Percentiles rank a stretch among this genome's conserved stretches.
Evolutionary conservation across 2,113 vertebrate genomes (phyloP).

Genomic region (Turnix velox): DNA sequence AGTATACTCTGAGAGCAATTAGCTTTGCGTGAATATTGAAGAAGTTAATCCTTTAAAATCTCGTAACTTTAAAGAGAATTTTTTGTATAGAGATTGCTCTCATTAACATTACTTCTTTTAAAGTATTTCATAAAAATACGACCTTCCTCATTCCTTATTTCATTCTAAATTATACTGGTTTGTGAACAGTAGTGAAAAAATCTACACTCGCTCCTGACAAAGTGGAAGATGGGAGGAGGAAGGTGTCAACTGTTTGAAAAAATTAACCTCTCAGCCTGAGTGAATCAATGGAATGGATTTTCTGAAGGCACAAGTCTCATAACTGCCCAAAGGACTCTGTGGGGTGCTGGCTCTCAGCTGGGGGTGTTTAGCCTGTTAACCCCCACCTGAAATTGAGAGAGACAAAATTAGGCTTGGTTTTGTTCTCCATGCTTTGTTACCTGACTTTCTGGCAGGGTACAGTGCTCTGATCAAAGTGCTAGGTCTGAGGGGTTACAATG

Average conservation of each 20-base stretch:
- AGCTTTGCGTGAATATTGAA: neutral
- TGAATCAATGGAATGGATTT: neutral
- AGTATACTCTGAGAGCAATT: neutral
- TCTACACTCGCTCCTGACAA: neutral
- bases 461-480: neutral
- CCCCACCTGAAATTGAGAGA: too few species aligned
- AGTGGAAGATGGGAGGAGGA: neutral
- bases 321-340: neutral
- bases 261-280: neutral
- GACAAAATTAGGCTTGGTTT: neutral
- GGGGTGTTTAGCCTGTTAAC: fast-evolving
- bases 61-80: neutral
- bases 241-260: neutral
- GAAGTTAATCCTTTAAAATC: neutral
- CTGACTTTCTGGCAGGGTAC: neutral
- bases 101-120: neutral
- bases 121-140: neutral
- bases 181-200: neutral
- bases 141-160: neutral
- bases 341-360: neutral
- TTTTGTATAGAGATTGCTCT: neutral
- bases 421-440: neutral
- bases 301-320: fast-evolving
- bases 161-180: neutral
- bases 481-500: neutral